These are phyloP conservation scores for Myiotriccus ornatus DNA, from an alignment of 2,797 vertebrate species.

Conservation along the genomic window DNA sequence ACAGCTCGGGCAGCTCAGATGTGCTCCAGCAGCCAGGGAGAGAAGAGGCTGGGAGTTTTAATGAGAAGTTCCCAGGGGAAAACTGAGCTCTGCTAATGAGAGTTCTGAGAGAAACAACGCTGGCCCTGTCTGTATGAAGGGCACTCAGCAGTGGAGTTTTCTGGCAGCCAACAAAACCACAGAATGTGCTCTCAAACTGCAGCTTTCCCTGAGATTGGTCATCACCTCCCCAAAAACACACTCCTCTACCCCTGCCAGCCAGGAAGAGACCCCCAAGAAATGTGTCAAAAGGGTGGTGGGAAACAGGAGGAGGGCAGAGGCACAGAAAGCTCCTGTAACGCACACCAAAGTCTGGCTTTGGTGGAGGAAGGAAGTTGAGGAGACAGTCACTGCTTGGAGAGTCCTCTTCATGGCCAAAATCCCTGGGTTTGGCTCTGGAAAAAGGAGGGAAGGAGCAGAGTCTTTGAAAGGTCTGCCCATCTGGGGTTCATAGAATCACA, in stretches of 20 bases:
- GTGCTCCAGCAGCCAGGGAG: background rate
- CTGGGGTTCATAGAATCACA: background rate
- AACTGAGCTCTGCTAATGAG: slow-evolving; percentile 8
- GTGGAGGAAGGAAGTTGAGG: background rate
- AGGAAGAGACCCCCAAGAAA: background rate
- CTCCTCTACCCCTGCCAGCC: background rate
- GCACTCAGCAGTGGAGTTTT: background rate
- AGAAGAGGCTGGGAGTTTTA: background rate
- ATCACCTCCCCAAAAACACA: background rate
- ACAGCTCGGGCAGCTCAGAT: background rate
- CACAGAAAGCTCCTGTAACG: background rate
- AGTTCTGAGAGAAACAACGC: background rate
- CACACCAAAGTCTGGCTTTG: background rate
- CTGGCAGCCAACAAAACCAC: background rate
- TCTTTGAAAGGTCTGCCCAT: background rate
- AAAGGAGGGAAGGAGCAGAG: background rate
- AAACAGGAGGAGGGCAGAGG: background rate
- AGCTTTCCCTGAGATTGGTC: background rate
- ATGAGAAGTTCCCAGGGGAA: slow-evolving; percentile 13
- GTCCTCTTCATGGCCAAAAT: background rate
- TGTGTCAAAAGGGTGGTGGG: background rate
- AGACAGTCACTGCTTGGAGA: background rate
- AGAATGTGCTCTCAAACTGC: background rate
- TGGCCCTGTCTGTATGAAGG: background rate
- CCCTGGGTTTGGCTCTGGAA: background rate